phyloP scores from a whole-genome alignment of 2,797 vertebrate species.

The Macropus fuliginosus region DNA sequence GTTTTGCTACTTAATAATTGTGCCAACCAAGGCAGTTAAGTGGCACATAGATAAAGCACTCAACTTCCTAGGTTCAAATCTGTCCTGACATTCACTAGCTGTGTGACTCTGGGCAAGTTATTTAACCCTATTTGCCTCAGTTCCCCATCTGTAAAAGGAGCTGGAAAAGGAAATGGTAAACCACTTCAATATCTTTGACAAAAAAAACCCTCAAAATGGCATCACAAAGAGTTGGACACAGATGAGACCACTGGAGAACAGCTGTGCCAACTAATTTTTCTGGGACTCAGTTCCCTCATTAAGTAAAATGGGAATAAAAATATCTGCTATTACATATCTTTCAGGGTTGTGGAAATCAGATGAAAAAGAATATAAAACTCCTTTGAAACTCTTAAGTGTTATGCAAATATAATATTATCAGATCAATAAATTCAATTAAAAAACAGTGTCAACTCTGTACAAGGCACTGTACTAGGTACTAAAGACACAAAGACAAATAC shows the following conservation, averaged over 20 bases:
- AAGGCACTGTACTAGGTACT: background rate
- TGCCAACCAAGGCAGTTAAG: background rate
- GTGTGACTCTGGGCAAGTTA: fast-evolving
- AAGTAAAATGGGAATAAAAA: background rate
- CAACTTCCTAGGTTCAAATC: background rate
- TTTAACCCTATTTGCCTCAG: background rate
- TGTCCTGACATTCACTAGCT: fast-evolving
- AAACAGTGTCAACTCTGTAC: too few species aligned
- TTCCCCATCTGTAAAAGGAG: background rate
- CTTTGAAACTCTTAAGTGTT: background rate
- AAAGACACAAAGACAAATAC: background rate
- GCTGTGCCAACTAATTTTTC: background rate
- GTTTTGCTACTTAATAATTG: background rate
- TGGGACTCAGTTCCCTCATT: background rate
- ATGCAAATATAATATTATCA: background rate
- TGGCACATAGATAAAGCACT: background rate
- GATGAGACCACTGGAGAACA: background rate
- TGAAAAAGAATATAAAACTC: background rate
- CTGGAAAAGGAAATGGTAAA: too few species aligned
- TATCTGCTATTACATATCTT: background rate
- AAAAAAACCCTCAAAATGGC: too few species aligned
- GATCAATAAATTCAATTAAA: background rate
- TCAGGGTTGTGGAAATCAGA: background rate
- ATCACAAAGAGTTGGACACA: too few species aligned
- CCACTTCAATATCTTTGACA: too few species aligned